Evolutionary conservation across 2,113 vertebrate species (phyloP), one percentile per base, ranked within the genome.

Genomic region (Drymodes brunneopygia): DNA sequence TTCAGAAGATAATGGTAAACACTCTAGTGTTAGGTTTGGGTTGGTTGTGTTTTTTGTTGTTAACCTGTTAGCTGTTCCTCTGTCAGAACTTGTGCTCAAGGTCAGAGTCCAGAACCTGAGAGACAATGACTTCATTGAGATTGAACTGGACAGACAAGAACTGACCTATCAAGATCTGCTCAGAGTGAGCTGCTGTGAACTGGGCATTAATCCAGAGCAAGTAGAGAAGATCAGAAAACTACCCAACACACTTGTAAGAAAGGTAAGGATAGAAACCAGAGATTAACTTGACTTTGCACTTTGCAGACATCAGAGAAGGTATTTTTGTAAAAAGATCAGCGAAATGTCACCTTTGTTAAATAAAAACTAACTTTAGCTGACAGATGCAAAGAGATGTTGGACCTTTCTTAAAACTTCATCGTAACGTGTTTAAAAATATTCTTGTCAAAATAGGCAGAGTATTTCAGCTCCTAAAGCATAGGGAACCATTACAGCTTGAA

Each of bases 71-170:
- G 74, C 56, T 5, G 40, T 64, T 75, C 56, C 61, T 23, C 28
- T 81, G 73, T 56, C 79, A 99, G 98, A 99, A 96, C 96, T 99
- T 92, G 99, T 99, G 81, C 96, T 99, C 67, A 99, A 99, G 96
- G 98, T 99, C 93, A 98, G 99, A 69, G 98, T 99, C 87, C 99
- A 99, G 97, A 99, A 98, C 81, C 88, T 97, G 1, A 97, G 98
- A 81, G 98, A 99, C 95, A 98, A 98, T 28, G 99, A 99, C 97
- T 99, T 99, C 97, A 99, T 98, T 56, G 99, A 99, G 92, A 98
- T 99, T 94, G 99, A 99, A 94, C 97, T 99, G 89, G 98, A 99
- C 92, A 98, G 98, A 36, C 98, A 99, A 95, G 98, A 99, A 93
- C 95, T 98, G 93, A 99, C 98, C 10, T 99, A 99, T 12, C 98